Base-by-base conservation (phyloP, 2,113 vertebrate species). In the Phrynosoma blainvillii region DNA sequence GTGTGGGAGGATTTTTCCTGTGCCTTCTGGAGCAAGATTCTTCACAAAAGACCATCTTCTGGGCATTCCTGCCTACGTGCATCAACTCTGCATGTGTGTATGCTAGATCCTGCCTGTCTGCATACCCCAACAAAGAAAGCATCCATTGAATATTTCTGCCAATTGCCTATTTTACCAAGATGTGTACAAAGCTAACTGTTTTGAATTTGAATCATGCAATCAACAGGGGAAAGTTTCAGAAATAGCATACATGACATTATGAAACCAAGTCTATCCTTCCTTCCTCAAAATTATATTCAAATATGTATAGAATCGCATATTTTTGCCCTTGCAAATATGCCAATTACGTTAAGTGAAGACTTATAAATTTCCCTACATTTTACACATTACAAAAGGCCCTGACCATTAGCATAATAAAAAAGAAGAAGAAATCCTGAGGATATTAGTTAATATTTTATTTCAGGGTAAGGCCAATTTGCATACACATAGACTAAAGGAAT, bases 371-470 rank as follows among this genome's bases (percentile, higher is more conserved):
- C 88, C 81, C 93, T 91, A 80, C 0, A 62, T 91, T 93, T 90
- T 93, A 85, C 16, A 91, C 90, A 79, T 95, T 95, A 84, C 30
- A 89, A 74, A 83, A 93, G 47, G 47, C 90, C 54, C 89, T 94
- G 79, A 91, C 80, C 47, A 94, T 94, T 95, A 92, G 42, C 82
- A 93, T 90, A 93, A 93, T 59, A 91, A 91, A 92, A 90, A 21
- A 12, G 36, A 8, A 27, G 20, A 68, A 93, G 93, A 92, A 89
- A 84, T 91, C 59, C 36, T 84, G 32, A 73, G 27, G 47, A 84
- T 79, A 71, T 36, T 84, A 87, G 36, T 90, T 75, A 87, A 83
- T 56, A 89, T 90, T 95, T 95, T 89, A 89, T 16, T 90, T 92
- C 5, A 81, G 42, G 18, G 0, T 89, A 92, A 89, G 30, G 66